Conservation (phyloP, 2,113 vertebrate species). For the Ursus arctos region DNA sequence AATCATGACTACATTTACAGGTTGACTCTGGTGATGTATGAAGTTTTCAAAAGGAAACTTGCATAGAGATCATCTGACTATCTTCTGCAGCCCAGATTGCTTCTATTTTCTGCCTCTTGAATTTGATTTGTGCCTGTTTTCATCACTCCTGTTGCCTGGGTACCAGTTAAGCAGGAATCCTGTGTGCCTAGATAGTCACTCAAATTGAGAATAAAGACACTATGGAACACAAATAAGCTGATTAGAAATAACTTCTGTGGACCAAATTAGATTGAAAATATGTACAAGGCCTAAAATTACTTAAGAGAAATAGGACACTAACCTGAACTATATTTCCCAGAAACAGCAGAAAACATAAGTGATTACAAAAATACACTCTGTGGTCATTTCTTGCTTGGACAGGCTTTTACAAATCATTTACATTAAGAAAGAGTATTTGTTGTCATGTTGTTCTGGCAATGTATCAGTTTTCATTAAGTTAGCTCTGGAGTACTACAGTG, state of each 20-base stretch:
- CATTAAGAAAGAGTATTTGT: slow-evolving; percentile 34
- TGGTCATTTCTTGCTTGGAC: background rate
- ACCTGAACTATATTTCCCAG: slow-evolving; percentile 19
- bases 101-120: slow-evolving; percentile 52
- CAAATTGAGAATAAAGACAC: background rate
- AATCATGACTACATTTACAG: background rate
- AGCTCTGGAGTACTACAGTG: background rate
- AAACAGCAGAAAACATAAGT: background rate
- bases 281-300: background rate
- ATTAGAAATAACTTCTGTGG: slow-evolving; percentile 45
- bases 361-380: background rate
- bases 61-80: background rate
- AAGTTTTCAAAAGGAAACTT: slow-evolving; percentile 9
- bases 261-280: slow-evolving; percentile 24
- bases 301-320: background rate
- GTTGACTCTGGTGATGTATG: background rate
- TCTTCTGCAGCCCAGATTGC: background rate
- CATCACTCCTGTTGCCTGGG: slow-evolving; percentile 21
- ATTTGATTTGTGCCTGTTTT: slow-evolving; percentile 51
- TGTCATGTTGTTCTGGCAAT: slow-evolving; percentile 7
- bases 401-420: slow-evolving; percentile 28
- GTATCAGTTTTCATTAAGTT: background rate
- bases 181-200: background rate
- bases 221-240: background rate
- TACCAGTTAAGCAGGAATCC: background rate